phyloP scores from a whole-genome alignment of 2,113 vertebrate species.

The cat (Felis catus) region DNA sequence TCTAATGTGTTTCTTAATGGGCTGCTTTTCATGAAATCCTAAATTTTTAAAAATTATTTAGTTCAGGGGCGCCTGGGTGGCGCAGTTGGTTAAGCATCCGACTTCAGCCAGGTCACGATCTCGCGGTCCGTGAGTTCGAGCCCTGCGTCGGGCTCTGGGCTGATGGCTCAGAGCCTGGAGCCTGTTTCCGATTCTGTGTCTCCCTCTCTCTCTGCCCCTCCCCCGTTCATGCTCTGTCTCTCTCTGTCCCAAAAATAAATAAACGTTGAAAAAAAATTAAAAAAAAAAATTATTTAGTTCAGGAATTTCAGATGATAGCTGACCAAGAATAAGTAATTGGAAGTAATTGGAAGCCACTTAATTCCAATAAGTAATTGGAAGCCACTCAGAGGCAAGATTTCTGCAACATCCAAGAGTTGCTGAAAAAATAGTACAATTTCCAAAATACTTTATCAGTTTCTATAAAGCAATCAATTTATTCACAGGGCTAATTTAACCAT shows the following conservation, averaged over 20 bases:
- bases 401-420: not conserved
- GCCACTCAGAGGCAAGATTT: not conserved
- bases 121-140: no score
- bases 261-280: no score
- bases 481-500: not conserved
- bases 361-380: not conserved
- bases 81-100: no score
- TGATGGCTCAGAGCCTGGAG: no score
- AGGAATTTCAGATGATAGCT: not conserved
- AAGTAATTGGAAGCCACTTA: not conserved
- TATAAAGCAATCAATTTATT: not conserved
- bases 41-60: not conserved
- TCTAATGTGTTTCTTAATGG: not conserved
- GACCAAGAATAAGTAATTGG: not conserved
- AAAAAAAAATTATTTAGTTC: conserved; percentile 6
- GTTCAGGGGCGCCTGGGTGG: no score
- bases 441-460: not conserved
- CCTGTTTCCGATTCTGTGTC: no score
- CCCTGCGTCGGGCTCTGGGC: no score
- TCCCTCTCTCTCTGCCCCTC: no score
- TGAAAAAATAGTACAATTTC: not conserved
- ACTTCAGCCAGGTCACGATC: no score
- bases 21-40: not conserved
- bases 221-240: no score
- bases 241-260: no score